phyloP scores from a whole-genome alignment of 2,113 vertebrate genomes.

The Nannospalax galili region DNA sequence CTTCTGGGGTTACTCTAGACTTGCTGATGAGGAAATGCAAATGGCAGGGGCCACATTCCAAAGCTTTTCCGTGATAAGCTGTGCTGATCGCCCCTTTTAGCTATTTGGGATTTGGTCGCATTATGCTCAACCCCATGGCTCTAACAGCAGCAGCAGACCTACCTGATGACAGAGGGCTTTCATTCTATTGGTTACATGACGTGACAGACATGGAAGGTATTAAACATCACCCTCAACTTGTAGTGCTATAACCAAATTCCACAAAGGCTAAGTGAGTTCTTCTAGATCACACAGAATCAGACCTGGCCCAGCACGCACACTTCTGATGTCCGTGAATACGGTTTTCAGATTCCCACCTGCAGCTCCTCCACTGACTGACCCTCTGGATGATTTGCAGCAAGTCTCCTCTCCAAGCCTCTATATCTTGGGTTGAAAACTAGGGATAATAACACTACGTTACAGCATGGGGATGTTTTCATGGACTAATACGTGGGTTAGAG shows the following conservation, averaged over 20 bases:
- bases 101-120: not conserved
- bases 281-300: not conserved
- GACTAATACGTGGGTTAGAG: not conserved
- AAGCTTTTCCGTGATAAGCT: not conserved
- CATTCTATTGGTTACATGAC: not conserved
- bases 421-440: not conserved
- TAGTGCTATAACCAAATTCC: not conserved
- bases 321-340: not conserved
- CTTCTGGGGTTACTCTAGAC: not conserved
- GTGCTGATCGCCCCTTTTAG: not conserved
- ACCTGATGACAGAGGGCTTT: not conserved
- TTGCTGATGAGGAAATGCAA: not conserved
- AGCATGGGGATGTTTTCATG: not conserved
- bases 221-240: not conserved
- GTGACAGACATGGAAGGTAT: not conserved
- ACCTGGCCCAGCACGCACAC: not conserved
- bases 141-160: not conserved
- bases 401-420: not conserved
- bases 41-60: not conserved
- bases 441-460: not conserved
- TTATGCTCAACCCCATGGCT: not conserved
- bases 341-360: not conserved
- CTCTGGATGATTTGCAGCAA: not conserved
- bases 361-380: not conserved
- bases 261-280: not conserved